These are phyloP conservation scores for Platycnemis pennipes DNA, from an alignment of 2,888 invertebrate genomes.

Conservation along the genomic window DNA sequence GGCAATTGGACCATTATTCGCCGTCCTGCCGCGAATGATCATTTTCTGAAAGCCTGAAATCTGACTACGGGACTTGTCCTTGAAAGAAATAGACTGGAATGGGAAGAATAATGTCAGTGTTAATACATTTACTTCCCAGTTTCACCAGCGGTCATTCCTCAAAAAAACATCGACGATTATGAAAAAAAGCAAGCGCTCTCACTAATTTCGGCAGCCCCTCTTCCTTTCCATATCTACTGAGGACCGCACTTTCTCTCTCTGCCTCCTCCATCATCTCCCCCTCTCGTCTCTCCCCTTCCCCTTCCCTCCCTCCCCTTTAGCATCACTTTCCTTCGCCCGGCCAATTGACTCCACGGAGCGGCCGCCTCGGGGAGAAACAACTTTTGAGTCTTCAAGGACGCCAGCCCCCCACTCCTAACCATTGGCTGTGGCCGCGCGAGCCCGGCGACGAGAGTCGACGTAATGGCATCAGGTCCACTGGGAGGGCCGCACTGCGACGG, in stretches of 20 bases:
- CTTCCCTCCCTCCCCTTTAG: neutral
- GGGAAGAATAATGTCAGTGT: slow-evolving; percentile 12
- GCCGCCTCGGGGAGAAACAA: slow-evolving; percentile 21
- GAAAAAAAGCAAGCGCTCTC: neutral
- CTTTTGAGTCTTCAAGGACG: slow-evolving; percentile 56
- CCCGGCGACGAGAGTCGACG: neutral
- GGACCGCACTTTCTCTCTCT: neutral
- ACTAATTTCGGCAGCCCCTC: neutral
- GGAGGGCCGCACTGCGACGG: neutral
- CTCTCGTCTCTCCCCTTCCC: neutral
- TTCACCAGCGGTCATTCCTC: neutral
- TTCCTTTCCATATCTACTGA: neutral
- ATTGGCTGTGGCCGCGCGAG: neutral
- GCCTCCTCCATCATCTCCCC: neutral
- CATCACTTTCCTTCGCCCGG: slow-evolving; percentile 48
- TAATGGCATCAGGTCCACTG: neutral
- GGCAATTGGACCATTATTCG: neutral
- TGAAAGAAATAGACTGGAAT: slow-evolving; percentile 8
- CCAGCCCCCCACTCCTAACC: neutral
- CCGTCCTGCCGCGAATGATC: neutral
- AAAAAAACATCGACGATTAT: neutral
- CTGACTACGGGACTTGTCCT: neutral
- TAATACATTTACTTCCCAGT: slow-evolving; percentile 14
- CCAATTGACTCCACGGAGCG: slow-evolving; percentile 41
- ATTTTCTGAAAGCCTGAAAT: neutral